phyloP scores from a whole-genome alignment of 2,797 vertebrate genomes.

The Steatocranus sp. region DNA sequence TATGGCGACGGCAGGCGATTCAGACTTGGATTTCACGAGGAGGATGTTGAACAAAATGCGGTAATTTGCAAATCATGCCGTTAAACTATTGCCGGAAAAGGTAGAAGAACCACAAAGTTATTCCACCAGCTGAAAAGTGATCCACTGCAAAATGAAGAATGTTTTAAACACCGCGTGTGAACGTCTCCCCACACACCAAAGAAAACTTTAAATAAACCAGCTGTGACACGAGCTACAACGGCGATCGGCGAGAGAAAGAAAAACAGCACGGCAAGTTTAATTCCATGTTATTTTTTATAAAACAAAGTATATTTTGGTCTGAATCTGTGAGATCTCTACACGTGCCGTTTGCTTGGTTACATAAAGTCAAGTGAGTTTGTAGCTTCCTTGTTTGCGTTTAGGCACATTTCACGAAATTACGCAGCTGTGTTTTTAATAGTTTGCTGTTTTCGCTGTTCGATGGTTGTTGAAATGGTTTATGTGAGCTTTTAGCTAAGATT shows the following conservation, averaged over 20 bases:
- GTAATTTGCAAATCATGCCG: background rate
- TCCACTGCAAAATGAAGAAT: fast-evolving
- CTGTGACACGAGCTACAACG: fast-evolving
- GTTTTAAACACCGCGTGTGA: background rate
- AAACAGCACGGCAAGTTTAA: background rate
- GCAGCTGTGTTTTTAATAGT: fast-evolving
- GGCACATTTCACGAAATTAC: fast-evolving
- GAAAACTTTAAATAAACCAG: background rate
- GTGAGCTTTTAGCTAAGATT: background rate
- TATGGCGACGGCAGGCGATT: fast-evolving
- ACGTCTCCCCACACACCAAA: fast-evolving
- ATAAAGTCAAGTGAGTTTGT: background rate
- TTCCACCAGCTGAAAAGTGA: background rate
- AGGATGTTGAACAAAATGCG: fast-evolving
- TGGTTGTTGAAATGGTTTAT: background rate
- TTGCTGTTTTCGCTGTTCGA: background rate
- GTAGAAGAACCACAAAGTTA: background rate
- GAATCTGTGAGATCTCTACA: background rate
- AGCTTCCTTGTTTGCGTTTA: background rate
- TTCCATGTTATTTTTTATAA: background rate
- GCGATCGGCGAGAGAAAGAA: fast-evolving
- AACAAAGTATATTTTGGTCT: background rate
- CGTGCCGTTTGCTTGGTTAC: background rate
- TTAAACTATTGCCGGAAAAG: background rate
- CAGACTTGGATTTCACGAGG: background rate